These are phyloP conservation scores for Potamilus streckersoni DNA, from an alignment of 1,140 invertebrate species.

Conservation along the genomic window DNA sequence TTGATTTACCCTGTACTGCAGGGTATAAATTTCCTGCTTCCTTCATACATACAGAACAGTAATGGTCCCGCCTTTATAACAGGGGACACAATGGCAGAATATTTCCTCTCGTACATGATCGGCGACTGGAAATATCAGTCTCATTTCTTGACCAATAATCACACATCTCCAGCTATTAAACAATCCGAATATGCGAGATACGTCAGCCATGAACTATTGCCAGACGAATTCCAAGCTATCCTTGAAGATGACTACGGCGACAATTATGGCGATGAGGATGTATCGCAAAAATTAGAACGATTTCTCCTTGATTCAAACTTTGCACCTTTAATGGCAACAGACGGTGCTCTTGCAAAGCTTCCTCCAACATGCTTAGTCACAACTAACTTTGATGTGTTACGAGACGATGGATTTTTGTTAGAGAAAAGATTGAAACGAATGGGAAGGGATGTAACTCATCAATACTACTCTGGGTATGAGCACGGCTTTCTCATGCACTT, in stretches of 20 bases:
- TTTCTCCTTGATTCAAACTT: conserved; percentile 16
- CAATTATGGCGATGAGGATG: conserved; percentile 1
- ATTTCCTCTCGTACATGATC: conserved; percentile 16
- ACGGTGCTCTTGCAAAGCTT: conserved; percentile 22
- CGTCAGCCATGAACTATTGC: neutral
- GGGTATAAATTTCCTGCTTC: conserved; percentile 14
- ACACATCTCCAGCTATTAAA: conserved; percentile 14
- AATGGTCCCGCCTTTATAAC: conserved; percentile 16
- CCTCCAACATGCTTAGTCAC: conserved; percentile 34
- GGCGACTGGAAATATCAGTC: conserved; percentile 6
- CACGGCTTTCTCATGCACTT: conserved; percentile 22
- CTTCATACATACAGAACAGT: conserved; percentile 12
- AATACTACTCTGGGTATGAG: conserved; percentile 7
- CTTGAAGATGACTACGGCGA: neutral
- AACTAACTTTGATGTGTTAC: conserved; percentile 39
- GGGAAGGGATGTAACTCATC: conserved; percentile 22
- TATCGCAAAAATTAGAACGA: neutral
- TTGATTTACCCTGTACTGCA: conserved; percentile 20
- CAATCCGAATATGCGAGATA: neutral
- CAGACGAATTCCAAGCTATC: neutral
- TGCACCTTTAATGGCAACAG: conserved; percentile 31
- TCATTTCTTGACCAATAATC: conserved; percentile 15
- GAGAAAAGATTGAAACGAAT: conserved; percentile 31
- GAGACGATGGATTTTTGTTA: conserved; percentile 46
- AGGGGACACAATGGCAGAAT: conserved; percentile 8